Conservation (phyloP, 2,888 invertebrate genomes). For the Limnephilus auricula region DNA sequence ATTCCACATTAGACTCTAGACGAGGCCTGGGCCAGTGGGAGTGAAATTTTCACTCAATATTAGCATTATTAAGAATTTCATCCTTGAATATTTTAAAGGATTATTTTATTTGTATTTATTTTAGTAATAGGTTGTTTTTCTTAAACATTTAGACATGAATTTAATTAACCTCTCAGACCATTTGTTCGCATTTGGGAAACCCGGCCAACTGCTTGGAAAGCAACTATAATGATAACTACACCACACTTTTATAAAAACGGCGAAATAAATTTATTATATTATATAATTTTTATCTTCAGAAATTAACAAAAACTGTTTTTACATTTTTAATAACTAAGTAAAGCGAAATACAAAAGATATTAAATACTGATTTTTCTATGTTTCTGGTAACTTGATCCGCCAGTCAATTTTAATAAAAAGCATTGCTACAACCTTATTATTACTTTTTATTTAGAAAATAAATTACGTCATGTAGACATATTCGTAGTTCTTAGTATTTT, state of each 20-base stretch:
- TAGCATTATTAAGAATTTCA: slow-evolving; percentile 9
- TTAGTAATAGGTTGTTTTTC: background rate
- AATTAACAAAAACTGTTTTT: too few species aligned
- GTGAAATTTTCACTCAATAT: slow-evolving; percentile 8
- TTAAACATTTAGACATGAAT: background rate
- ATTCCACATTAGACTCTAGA: slow-evolving; percentile 23
- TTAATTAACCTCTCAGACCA: background rate
- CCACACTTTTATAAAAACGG: too few species aligned
- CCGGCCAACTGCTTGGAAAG: too few species aligned
- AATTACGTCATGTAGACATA: background rate
- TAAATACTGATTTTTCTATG: too few species aligned
- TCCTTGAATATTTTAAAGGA: background rate
- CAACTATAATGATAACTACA: too few species aligned
- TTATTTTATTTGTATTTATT: background rate
- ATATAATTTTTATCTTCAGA: too few species aligned
- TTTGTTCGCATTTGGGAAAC: too few species aligned
- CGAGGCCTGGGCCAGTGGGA: background rate
- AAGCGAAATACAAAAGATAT: too few species aligned
- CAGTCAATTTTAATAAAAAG: too few species aligned
- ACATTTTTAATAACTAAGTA: too few species aligned
- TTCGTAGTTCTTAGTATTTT: background rate
- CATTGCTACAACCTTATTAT: background rate
- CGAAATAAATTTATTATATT: too few species aligned
- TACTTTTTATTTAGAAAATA: background rate
- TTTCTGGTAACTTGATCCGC: too few species aligned